These are phyloP conservation scores for Papilio helenus DNA, from an alignment of 1,140 invertebrate species.

Conservation along the genomic window DNA sequence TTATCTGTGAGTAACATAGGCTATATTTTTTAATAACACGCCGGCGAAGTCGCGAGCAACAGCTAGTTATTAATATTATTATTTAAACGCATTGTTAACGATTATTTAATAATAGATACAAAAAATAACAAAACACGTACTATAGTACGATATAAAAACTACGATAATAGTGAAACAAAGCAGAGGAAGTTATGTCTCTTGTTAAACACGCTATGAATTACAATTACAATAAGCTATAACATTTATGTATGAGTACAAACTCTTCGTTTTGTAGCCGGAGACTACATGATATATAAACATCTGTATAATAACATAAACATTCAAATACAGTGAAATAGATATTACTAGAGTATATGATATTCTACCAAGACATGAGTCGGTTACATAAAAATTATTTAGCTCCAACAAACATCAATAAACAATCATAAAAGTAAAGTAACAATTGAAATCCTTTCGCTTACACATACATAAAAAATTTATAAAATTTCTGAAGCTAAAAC, in stretches of 20 bases:
- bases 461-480: too few relatives aligned
- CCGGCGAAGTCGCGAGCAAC: too few relatives aligned
- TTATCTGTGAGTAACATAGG: too few relatives aligned
- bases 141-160: background rate
- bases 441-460: too few relatives aligned
- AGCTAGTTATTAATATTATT: background rate
- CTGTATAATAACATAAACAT: background rate
- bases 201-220: background rate
- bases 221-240: background rate
- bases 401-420: background rate
- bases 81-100: background rate
- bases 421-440: background rate
- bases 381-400: background rate
- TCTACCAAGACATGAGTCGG: background rate
- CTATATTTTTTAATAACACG: too few relatives aligned
- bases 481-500: too few relatives aligned
- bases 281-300: background rate
- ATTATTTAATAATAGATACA: conserved; percentile 1
- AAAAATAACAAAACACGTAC: background rate
- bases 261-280: too few relatives aligned
- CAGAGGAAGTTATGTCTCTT: background rate
- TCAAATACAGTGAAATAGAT: background rate
- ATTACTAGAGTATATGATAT: background rate
- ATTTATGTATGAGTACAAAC: background rate
- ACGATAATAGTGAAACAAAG: background rate